Conservation (phyloP, 2,113 vertebrate species). For the Meleagris gallopavo region DNA sequence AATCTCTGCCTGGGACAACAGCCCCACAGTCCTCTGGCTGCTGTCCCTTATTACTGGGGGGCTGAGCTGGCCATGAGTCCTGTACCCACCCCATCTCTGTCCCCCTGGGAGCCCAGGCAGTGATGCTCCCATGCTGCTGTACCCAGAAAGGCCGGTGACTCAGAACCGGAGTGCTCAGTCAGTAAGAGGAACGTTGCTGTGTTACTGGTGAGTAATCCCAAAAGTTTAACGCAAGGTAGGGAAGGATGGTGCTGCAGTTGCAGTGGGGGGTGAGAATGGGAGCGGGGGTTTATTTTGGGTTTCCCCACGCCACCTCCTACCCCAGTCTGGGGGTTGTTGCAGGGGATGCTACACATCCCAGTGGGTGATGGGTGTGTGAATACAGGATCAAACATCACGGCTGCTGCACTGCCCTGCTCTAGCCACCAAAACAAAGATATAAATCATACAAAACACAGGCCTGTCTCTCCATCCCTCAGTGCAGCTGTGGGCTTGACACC, state of each 20-base stretch:
- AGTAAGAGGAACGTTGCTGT: neutral
- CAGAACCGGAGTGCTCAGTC: conserved; percentile 28
- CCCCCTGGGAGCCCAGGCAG: neutral
- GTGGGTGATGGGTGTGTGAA: neutral
- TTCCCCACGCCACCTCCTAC: neutral
- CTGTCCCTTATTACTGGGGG: neutral
- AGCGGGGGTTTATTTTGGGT: conserved; percentile 10
- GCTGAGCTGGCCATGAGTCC: neutral
- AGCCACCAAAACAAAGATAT: neutral
- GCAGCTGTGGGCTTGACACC: neutral
- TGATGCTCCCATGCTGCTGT: neutral
- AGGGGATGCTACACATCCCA: neutral
- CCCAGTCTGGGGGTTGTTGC: neutral
- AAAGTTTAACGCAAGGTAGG: conserved; percentile 1
- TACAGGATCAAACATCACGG: rapidly evolving
- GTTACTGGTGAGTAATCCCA: conserved; percentile 55
- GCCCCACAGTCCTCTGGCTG: neutral
- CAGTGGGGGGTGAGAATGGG: neutral
- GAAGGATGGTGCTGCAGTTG: neutral
- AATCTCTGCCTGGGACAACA: neutral
- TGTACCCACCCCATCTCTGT: neutral
- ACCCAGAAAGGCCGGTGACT: conserved; percentile 21
- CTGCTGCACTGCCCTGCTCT: neutral
- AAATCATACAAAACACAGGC: neutral
- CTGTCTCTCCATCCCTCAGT: neutral